Evolutionary conservation across 2,113 vertebrate species (phyloP).

Genomic region (Platichthys stellatus): DNA sequence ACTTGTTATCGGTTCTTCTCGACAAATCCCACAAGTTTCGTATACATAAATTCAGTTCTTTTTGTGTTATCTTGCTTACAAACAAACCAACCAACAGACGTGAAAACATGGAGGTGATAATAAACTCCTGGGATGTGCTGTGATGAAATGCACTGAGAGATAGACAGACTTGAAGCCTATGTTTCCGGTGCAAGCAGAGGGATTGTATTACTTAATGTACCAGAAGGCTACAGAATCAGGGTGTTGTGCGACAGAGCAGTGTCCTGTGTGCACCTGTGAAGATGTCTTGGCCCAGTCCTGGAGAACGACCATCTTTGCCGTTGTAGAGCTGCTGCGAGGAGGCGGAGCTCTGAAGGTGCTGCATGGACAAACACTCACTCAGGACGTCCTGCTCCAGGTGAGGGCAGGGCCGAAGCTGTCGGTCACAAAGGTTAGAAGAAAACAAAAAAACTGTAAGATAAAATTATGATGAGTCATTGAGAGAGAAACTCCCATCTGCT

Average conservation of each 20-base stretch:
- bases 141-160: not conserved
- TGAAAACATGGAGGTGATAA: too few species aligned
- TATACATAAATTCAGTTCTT: too few species aligned
- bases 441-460: not conserved
- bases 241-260: conserved; percentile 1
- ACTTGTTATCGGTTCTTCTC: too few species aligned
- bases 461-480: conserved; percentile 17
- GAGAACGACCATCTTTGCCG: conserved; percentile 84
- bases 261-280: conserved; percentile 85
- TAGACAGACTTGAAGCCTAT: not conserved
- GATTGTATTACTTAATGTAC: conserved; percentile 3
- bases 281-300: conserved; percentile 86
- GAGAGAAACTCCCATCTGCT: conserved; percentile 31
- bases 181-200: not conserved
- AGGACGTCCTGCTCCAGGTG: conserved; percentile 89
- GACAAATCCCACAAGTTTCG: too few species aligned
- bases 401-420: conserved; percentile 87
- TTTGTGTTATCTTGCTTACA: too few species aligned
- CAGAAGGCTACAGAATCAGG: not conserved
- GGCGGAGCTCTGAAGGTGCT: conserved; percentile 86
- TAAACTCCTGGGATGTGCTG: too few species aligned
- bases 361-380: conserved; percentile 89
- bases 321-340: conserved; percentile 86
- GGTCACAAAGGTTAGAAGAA: conserved; percentile 25
- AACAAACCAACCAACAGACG: too few species aligned